Conservation (phyloP, 2,888 invertebrate genomes). For the Lycophotia porphyrea region DNA sequence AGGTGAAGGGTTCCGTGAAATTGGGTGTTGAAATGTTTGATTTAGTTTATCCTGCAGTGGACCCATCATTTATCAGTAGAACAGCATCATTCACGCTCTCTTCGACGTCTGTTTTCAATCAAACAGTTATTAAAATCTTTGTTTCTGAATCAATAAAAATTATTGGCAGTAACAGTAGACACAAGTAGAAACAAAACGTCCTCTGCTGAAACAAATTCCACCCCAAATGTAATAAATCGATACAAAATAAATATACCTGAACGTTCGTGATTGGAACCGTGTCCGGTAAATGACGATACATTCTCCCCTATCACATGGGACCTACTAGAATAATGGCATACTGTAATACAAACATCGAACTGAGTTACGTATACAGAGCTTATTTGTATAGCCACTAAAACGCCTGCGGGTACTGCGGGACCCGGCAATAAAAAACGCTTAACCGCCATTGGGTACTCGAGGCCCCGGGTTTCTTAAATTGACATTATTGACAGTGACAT, state of each 20-base stretch:
- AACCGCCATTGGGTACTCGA: too few relatives aligned
- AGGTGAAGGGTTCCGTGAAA: slow-evolving; percentile 4
- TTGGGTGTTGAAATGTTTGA: background rate
- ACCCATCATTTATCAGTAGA: background rate
- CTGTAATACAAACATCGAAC: slow-evolving; percentile 42
- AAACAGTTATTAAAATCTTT: background rate
- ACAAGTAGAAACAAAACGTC: slow-evolving; percentile 12
- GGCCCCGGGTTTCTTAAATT: too few relatives aligned
- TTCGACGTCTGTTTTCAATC: background rate
- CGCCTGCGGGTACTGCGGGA: too few relatives aligned
- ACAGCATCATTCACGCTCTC: background rate
- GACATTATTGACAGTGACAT: too few relatives aligned
- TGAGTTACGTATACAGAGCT: slow-evolving; percentile 12
- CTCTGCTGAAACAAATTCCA: slow-evolving; percentile 22
- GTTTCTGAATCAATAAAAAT: background rate
- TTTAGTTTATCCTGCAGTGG: background rate
- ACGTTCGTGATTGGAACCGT: slow-evolving; percentile 47
- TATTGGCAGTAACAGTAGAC: background rate
- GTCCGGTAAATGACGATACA: slow-evolving; percentile 52
- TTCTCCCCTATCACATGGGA: slow-evolving; percentile 54
- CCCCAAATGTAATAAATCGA: slow-evolving; percentile 46
- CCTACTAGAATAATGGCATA: slow-evolving; percentile 47
- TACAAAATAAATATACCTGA: slow-evolving; percentile 46
- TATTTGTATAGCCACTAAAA: too few relatives aligned
- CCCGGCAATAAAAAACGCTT: too few relatives aligned